Evolutionary conservation across 2,797 vertebrate species (phyloP), one percentile per base, ranked within the genome.

Genomic region (Alcedo atthis): DNA sequence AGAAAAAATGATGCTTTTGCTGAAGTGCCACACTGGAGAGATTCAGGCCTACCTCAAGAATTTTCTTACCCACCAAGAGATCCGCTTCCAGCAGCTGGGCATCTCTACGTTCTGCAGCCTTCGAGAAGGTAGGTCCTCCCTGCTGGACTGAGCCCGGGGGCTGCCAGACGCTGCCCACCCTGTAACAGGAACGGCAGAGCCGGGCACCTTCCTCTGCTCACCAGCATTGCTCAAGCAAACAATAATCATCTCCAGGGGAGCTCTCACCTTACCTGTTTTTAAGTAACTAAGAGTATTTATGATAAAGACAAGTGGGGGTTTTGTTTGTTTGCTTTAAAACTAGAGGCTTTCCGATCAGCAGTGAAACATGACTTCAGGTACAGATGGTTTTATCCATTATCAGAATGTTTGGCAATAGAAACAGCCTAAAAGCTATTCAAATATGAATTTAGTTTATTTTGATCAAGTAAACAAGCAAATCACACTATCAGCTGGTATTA

Each of bases 81-180:
- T 95, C 62, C 95, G 96, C 62, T 97, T 97, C 69, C 97, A 97
- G 93, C 97, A 97, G 78, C 89, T 97, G 68, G 96, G 94, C 64
- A 93, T 97, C 84, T 85, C 95, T 19, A 97, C 93, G 0, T 63
- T 97, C 74, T 95, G 97, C 85, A 94, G 81, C 13, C 78, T 97
- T 61, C 94, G 9, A 75, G 89, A 89, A 96, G 97, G 97, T 97
- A 94, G 0, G 15, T 89, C 20, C 57, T 64, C 21, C 35, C 37
- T 45, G 33, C 51, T 26, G 48, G 40, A 33, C 30, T 5, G 7
- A 64, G 43, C 24, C 22, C 40, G 28, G 28, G 46, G 1, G 1
- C 67, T 87, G 79, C 58, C 74, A 49, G 71, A 13, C 4, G 3
- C 46, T 75, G 81, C 81, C 37, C 53, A 43, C 63, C 55, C 43